Conservation (phyloP, 1,140 invertebrate genomes). For the Microplitis mediator region DNA sequence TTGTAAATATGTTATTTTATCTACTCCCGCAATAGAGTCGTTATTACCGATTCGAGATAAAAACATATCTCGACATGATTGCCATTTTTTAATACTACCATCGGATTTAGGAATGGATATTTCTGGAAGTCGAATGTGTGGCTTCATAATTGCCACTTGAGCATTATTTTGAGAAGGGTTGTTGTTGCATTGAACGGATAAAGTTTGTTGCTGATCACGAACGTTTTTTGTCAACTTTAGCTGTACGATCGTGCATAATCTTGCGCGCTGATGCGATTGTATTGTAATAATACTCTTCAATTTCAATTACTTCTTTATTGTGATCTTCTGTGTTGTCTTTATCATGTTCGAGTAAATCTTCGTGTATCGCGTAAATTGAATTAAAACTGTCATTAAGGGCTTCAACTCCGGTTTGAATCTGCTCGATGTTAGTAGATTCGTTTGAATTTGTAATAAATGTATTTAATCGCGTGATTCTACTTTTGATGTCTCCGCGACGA, state of each 20-base stretch:
- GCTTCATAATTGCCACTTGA: not conserved
- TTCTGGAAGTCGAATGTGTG: slow-evolving; percentile 28
- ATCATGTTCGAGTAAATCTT: not conserved
- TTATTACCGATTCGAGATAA: slow-evolving; percentile 41
- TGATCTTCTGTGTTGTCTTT: not conserved
- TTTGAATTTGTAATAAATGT: not conserved
- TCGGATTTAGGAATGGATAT: slow-evolving; percentile 44
- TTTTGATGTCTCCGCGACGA: not conserved
- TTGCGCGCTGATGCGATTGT: not conserved
- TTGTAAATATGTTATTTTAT: slow-evolving; percentile 47
- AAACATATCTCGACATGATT: slow-evolving; percentile 42
- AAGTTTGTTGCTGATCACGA: not conserved
- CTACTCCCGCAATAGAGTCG: slow-evolving; percentile 30
- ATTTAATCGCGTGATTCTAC: not conserved
- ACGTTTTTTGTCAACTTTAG: not conserved
- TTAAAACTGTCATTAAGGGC: not conserved
- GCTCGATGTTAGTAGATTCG: not conserved
- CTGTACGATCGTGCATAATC: not conserved
- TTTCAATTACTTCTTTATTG: not conserved
- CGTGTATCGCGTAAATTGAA: not conserved
- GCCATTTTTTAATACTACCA: slow-evolving; percentile 43
- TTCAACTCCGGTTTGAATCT: not conserved
- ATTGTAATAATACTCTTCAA: not conserved
- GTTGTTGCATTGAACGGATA: not conserved
- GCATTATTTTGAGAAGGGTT: not conserved